Base-by-base conservation (phyloP, 1,140 invertebrate genomes). In the Ptiloglossa arizonensis region DNA sequence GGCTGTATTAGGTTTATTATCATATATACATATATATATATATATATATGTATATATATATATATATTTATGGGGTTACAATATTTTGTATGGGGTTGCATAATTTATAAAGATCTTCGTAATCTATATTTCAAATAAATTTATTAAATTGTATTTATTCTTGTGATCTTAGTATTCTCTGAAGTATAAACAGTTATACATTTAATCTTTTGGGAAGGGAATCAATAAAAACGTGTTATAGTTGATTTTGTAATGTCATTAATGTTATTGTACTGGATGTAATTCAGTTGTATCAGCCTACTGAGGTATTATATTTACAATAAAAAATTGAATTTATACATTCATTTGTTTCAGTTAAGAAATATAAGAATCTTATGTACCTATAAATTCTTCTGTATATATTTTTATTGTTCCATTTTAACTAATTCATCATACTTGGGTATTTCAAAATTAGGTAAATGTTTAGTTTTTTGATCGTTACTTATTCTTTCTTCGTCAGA, bases 391-490 rank as follows among this genome's bases (percentile, higher is more conserved):
- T n/a, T 57, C 19, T 5, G 6, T 66, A 32, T 4, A 22, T 11
- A n/a, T 1, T 0, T 19, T 75, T 46, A 83, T 32, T 70, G 11
- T 48, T 87, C 27, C 75, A 81, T 85, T 86, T 85, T 85, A 17
- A 88, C 66, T 68, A 90, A 67, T 67, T 87, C 75, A 46, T 89
- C 52, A 27, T 90, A 90, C 68, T 80, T 17, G 24, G 88, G 88
- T 79, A 89, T 86, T 70, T 66, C 24, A 9, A 81, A 50, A 41
- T 63, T 56, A 56, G 59, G 69, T 24, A 19, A 59, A 27, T 5
- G 6, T 59, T 62, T 22, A 4, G 0, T 56, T 15, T 32, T 19
- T 56, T 11, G 17, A 50, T 66, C 38, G 2, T 29, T 6, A 29
- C 69, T 62, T 19, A 48, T 15, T 56, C 64, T 59, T 48, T 91